Conservation (phyloP, 2,888 invertebrate genomes). For the Diaphora mendica region DNA sequence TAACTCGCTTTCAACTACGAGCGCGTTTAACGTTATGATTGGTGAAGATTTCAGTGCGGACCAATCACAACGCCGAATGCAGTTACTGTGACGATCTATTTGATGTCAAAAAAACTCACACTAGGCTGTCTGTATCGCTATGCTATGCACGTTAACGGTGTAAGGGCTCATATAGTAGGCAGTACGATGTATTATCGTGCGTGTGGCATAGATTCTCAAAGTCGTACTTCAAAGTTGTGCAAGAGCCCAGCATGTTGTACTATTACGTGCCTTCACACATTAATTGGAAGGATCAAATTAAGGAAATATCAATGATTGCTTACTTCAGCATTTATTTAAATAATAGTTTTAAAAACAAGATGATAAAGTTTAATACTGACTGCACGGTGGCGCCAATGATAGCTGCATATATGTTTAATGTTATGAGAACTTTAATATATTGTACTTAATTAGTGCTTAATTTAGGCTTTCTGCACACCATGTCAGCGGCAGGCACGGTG, state of each 20-base stretch:
- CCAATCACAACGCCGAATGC: too few relatives aligned
- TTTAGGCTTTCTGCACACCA: too few relatives aligned
- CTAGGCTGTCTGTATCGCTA: not conserved
- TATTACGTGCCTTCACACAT: not conserved
- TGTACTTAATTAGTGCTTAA: not conserved
- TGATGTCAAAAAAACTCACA: too few relatives aligned
- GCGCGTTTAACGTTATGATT: too few relatives aligned
- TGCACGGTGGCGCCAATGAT: not conserved
- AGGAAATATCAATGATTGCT: not conserved
- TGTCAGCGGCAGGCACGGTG: too few relatives aligned
- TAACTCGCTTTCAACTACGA: too few relatives aligned
- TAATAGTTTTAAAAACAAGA: not conserved
- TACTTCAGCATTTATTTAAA: not conserved
- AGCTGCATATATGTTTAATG: not conserved
- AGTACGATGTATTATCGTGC: not conserved
- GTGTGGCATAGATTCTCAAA: not conserved
- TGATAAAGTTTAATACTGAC: not conserved
- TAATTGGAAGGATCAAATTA: not conserved
- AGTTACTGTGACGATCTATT: too few relatives aligned
- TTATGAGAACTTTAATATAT: not conserved
- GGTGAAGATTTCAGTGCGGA: too few relatives aligned
- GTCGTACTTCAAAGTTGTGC: not conserved
- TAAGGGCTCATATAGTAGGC: not conserved
- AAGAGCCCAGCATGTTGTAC: not conserved
- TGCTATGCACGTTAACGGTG: not conserved